Conservation (phyloP, 92 coral and sea anemone species). For the Porites cylindrica region DNA sequence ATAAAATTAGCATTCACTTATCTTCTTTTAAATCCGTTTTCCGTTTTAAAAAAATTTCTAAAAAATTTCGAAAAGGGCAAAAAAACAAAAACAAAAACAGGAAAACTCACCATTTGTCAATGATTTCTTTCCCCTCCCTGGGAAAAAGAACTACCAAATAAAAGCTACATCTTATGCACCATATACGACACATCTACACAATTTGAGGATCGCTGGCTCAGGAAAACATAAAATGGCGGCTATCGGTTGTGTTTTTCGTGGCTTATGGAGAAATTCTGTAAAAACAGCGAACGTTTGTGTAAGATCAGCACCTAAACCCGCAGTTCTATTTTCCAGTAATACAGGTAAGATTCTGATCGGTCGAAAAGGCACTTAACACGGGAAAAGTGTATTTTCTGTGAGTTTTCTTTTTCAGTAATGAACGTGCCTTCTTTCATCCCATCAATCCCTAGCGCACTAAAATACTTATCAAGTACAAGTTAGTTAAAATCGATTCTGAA, state of each 20-base stretch:
- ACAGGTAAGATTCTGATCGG: conserved; percentile 16
- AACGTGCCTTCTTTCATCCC: too few relatives aligned
- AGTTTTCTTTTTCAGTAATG: background rate
- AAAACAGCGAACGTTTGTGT: background rate
- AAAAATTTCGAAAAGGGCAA: too few relatives aligned
- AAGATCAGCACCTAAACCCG: background rate
- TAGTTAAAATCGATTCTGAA: too few relatives aligned
- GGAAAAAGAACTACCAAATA: background rate
- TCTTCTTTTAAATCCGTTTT: too few relatives aligned
- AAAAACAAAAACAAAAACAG: too few relatives aligned
- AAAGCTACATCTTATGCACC: too few relatives aligned
- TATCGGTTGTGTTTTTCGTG: background rate
- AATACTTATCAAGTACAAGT: too few relatives aligned
- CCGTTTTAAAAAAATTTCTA: background rate
- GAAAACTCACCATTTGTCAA: background rate
- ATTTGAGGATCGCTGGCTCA: conserved; percentile 42
- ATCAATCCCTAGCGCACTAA: too few relatives aligned
- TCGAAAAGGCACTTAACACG: background rate
- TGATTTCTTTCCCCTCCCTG: conserved; percentile 5
- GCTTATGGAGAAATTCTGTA: conserved; percentile 24
- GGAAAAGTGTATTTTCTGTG: background rate
- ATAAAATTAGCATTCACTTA: too few relatives aligned
- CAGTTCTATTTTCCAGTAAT: conserved; percentile 17
- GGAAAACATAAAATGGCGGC: conserved; percentile 64
- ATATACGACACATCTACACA: too few relatives aligned